phyloP scores from a whole-genome alignment of 2,888 invertebrate species.

The Thymelicus sylvestris region DNA sequence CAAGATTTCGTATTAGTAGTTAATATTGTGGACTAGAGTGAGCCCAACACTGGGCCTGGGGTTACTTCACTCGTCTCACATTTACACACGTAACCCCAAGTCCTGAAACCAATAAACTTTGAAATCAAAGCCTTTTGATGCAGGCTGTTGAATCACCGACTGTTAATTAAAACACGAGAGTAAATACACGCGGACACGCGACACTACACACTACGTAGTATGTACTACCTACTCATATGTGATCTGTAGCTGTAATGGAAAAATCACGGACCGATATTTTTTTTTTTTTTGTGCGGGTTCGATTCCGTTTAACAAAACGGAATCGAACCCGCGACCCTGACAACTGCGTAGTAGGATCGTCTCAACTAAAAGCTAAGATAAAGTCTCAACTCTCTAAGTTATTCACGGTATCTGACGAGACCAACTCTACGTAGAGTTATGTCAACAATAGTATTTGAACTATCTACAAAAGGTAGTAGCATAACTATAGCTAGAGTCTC shows the following conservation, averaged over 20 bases:
- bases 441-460: too few relatives aligned
- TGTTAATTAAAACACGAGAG: conserved; percentile 12
- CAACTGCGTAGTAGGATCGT: too few relatives aligned
- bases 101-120: conserved; percentile 20
- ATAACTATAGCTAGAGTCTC: background rate
- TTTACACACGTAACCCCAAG: background rate
- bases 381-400: too few relatives aligned
- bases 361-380: too few relatives aligned
- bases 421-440: background rate
- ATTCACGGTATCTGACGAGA: background rate
- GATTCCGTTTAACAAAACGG: too few relatives aligned
- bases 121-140: background rate
- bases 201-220: background rate
- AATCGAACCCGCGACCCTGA: too few relatives aligned
- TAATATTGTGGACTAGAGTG: too few relatives aligned
- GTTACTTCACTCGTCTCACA: too few relatives aligned
- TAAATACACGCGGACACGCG: background rate
- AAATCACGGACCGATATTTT: too few relatives aligned
- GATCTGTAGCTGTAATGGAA: background rate
- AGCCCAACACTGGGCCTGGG: too few relatives aligned
- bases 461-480: background rate
- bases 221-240: background rate
- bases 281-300: too few relatives aligned
- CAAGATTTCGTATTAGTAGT: too few relatives aligned
- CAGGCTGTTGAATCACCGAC: background rate